Conservation (phyloP, 2,888 invertebrate genomes). For the Dicranocentrus wangi region DNA sequence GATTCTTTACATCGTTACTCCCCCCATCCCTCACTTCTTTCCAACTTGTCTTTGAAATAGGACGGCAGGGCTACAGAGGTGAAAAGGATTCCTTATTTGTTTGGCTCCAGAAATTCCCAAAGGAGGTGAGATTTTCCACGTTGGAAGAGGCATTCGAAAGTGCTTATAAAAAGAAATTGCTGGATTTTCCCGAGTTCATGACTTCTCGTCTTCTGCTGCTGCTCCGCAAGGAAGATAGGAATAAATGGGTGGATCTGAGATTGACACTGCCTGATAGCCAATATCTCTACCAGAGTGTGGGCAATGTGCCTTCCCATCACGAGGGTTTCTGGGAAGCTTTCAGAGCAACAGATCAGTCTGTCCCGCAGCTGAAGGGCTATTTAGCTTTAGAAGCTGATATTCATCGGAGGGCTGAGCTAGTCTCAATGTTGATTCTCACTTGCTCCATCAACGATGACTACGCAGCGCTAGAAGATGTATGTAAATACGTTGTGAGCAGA, state of each 20-base stretch:
- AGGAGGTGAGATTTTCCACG: constrained; percentile 52
- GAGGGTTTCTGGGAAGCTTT: constrained; percentile 69
- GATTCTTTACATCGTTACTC: constrained; percentile 60
- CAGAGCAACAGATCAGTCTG: constrained; percentile 44
- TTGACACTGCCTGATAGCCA: constrained; percentile 47
- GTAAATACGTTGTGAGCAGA: constrained; percentile 55
- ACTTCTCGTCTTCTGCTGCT: constrained; percentile 61
- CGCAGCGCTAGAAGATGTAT: constrained; percentile 53
- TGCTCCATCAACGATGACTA: constrained; percentile 66
- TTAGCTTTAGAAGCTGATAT: constrained; percentile 60
- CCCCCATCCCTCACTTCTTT: constrained; percentile 60
- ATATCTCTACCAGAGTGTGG: constrained; percentile 54
- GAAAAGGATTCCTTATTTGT: constrained; percentile 51
- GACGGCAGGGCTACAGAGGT: constrained; percentile 54
- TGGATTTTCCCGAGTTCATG: constrained; percentile 63
- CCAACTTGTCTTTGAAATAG: constrained; percentile 63
- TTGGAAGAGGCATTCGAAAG: constrained; percentile 57
- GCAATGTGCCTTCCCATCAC: constrained; percentile 50
- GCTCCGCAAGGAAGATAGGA: constrained; percentile 48
- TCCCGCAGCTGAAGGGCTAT: constrained; percentile 65
- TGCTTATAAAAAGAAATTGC: constrained; percentile 57
- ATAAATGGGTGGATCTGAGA: constrained; percentile 61
- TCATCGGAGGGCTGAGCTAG: constrained; percentile 57
- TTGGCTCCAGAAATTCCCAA: constrained; percentile 63
- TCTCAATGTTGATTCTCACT: constrained; percentile 52